phyloP scores from a whole-genome alignment of 2,113 vertebrate species.

The Anolis sagrei region DNA sequence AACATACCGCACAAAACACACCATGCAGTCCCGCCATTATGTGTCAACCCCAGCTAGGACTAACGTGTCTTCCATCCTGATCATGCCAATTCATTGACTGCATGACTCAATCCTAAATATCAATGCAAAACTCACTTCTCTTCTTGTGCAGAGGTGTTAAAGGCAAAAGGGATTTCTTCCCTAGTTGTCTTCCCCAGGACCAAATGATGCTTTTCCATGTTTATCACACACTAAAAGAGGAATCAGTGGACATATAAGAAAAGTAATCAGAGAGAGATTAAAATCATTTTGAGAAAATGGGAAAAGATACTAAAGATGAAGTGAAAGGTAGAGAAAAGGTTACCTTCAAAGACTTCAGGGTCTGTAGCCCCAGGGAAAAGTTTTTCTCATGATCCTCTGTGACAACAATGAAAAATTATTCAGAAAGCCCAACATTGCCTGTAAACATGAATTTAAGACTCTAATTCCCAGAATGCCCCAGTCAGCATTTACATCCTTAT shows the following conservation, averaged over 20 bases:
- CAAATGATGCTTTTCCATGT: conserved; percentile 86
- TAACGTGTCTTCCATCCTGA: neutral
- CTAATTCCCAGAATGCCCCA: too few relatives aligned
- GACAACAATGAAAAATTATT: conserved; percentile 24
- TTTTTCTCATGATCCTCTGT: conserved; percentile 81
- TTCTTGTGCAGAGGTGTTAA: conserved; percentile 51
- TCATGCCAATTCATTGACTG: neutral
- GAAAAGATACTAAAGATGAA: neutral
- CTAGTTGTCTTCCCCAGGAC: conserved; percentile 81
- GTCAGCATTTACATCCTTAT: neutral
- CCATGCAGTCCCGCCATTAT: neutral
- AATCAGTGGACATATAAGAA: conserved; percentile 43
- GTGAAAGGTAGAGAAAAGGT: conserved; percentile 6
- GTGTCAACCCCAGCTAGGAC: neutral
- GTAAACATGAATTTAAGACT: neutral
- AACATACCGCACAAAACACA: neutral
- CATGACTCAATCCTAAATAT: neutral
- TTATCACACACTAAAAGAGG: conserved; percentile 84
- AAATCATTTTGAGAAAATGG: neutral
- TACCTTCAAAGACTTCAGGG: conserved; percentile 88
- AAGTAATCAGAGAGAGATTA: neutral
- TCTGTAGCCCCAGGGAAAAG: conserved; percentile 86
- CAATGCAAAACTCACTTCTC: conserved; percentile 74
- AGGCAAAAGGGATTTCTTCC: conserved; percentile 83
- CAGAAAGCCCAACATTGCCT: neutral